A percentile compares a stretch with the other conserved stretches of the same genome.
phyloP scores from a whole-genome alignment of 1,140 invertebrate genomes.

The Pemphigus obesinymphae region DNA sequence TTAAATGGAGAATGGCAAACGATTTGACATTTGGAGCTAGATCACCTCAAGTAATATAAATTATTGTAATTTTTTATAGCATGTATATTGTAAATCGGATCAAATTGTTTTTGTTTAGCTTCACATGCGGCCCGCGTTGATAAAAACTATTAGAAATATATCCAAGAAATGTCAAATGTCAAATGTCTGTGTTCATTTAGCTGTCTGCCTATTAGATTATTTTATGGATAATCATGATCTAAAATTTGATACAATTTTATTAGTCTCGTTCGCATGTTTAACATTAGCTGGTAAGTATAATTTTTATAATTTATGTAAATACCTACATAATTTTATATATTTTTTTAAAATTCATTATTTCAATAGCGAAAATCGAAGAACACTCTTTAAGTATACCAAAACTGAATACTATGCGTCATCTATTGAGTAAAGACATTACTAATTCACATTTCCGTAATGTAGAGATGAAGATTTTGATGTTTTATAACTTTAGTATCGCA shows the following conservation, averaged over 20 bases:
- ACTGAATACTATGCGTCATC: not conserved
- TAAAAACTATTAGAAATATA: slow-evolving; percentile 31
- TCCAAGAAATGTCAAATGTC: not conserved
- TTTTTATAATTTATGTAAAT: not conserved
- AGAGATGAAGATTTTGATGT: slow-evolving; percentile 35
- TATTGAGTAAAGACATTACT: slow-evolving; percentile 16
- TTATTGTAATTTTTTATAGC: not conserved
- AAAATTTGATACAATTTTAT: slow-evolving; percentile 22
- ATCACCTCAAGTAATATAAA: slow-evolving; percentile 9
- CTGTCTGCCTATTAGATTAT: not conserved
- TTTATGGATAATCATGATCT: slow-evolving; percentile 34
- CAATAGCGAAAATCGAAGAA: slow-evolving; percentile 26
- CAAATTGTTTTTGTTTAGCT: not conserved
- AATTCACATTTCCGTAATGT: slow-evolving; percentile 27
- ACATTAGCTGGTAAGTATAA: not conserved
- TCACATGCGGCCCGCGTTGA: not conserved
- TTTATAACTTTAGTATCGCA: not conserved
- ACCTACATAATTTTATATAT: not conserved
- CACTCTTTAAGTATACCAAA: slow-evolving; percentile 27
- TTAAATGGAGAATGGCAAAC: not conserved
- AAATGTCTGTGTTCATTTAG: slow-evolving; percentile 20
- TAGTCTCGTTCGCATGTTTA: slow-evolving; percentile 10
- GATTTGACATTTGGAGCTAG: not conserved
- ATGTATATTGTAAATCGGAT: not conserved
- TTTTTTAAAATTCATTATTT: no score